Conservation (phyloP, 37 sponge, comb jelly and placozoan species). For the Spongia lamella region DNA sequence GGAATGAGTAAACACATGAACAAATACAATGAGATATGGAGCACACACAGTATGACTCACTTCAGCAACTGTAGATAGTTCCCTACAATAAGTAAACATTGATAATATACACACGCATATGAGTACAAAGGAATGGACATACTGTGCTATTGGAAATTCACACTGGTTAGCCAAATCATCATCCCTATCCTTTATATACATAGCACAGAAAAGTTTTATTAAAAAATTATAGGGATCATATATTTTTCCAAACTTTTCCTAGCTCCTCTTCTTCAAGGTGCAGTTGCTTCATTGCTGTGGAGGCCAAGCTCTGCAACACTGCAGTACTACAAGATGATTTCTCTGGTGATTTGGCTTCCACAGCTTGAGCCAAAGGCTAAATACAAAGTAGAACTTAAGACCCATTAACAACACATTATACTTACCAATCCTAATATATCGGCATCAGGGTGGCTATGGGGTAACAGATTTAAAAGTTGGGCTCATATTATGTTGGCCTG, state of each 20-base stretch:
- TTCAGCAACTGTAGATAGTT: too few species aligned
- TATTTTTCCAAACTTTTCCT: slow-evolving; percentile 66
- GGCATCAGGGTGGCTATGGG: not conserved
- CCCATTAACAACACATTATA: too few species aligned
- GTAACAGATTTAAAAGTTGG: not conserved
- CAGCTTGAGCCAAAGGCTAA: not conserved
- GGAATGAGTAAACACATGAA: too few species aligned
- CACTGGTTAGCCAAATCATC: not conserved
- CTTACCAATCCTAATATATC: too few species aligned
- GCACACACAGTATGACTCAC: too few species aligned
- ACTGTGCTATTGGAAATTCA: too few species aligned
- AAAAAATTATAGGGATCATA: too few species aligned
- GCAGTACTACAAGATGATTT: not conserved
- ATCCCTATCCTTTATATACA: not conserved
- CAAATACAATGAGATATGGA: not conserved
- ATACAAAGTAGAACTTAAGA: not conserved
- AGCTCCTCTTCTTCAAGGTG: slow-evolving; percentile 61
- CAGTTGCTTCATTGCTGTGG: not conserved
- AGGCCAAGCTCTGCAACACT: slow-evolving; percentile 7
- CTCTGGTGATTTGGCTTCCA: not conserved
- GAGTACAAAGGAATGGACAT: too few species aligned
- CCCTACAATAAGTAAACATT: too few species aligned
- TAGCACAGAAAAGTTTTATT: not conserved
- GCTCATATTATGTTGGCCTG: not conserved
- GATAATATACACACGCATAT: too few species aligned